Base-by-base conservation (phyloP, 1,140 invertebrate genomes). In the Camponotus vicinus region DNA sequence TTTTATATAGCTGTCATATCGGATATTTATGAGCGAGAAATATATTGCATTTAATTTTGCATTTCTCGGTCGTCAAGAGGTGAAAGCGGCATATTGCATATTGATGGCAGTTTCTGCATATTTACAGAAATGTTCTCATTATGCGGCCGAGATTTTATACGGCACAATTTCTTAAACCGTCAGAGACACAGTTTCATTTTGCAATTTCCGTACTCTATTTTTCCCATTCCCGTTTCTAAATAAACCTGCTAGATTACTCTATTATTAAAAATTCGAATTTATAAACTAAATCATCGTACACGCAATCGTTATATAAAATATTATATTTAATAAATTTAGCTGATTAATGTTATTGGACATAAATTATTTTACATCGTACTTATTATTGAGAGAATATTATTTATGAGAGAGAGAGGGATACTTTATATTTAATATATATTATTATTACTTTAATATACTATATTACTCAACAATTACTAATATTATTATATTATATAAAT, bases 141-240 rank as follows among this genome's bases (percentile, higher is more conserved):
- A 82, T 82, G 21, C 66, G 67, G 73, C 79, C 52, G 21, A 82
- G 67, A 82, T 82, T 82, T 82, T 82, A 82, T 61, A 73, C 79
- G 52, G 40, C 40, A 82, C 67, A 82, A 82, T 82, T 82, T 82
- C 79, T 82, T 71, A 82, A 82, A 73, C 79, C 73, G 79, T 82
- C 79, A 82, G 67, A 45, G 32, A 82, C 67, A 82, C 67, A 7
- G 13, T 11, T 59, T 69, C 55, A 82, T 82, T 79, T 82, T 82
- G 52, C 52, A 40, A 55, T 82, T 73, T 71, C 40, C 37, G n/a
- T 64, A 21, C n/a, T n/a, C n/a, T 27, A 71, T 73, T 71, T 73
- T 59, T 78, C 61, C 32, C n/a, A 5, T 85, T 85, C 32, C 73
- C 67, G 18, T 73, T 59, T 15, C 21, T 66, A 42, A 70, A n/a